Percentiles rank a stretch among this genome's conserved stretches.
Evolutionary conservation across 2,113 vertebrate species (phyloP).

Genomic region (Apteryx mantelli): DNA sequence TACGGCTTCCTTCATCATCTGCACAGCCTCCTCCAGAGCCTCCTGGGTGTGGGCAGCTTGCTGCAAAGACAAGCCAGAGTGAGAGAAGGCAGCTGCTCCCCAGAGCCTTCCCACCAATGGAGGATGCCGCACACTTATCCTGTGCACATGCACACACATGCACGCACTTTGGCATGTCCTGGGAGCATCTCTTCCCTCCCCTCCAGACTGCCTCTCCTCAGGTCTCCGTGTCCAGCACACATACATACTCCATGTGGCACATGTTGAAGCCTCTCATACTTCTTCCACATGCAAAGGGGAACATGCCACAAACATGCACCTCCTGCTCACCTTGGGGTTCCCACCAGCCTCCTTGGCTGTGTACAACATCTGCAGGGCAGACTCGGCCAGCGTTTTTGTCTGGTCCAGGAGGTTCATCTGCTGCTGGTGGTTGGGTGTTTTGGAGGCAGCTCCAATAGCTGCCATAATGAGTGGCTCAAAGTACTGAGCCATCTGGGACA

Average conservation of each 20-base stretch:
- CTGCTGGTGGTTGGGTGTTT: constrained; percentile 95
- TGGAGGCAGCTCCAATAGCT: constrained; percentile 90
- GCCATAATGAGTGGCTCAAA: constrained; percentile 96
- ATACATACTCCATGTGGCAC: neutral
- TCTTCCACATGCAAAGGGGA: neutral
- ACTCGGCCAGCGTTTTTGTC: constrained; percentile 95
- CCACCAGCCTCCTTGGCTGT: constrained; percentile 97
- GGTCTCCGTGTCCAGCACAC: neutral
- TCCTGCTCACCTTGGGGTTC: constrained; percentile 89
- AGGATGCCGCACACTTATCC: neutral
- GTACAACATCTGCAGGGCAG: constrained; percentile 95
- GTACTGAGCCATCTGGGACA: constrained; percentile 98
- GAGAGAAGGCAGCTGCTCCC: fast-evolving
- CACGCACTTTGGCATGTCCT: neutral
- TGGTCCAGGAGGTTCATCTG: constrained; percentile 99
- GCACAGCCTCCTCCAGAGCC: constrained; percentile 92
- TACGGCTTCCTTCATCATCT: constrained; percentile 99
- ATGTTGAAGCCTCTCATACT: neutral
- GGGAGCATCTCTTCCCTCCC: too few relatives aligned
- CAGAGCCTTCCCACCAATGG: fast-evolving
- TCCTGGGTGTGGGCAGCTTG: constrained; percentile 95
- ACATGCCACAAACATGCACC: fast-evolving
- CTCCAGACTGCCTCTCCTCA: too few relatives aligned
- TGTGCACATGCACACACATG: neutral
- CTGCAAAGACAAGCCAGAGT: neutral